Evolutionary conservation across 2,888 invertebrate species (phyloP).

Genomic region (Clusia tigrina): DNA sequence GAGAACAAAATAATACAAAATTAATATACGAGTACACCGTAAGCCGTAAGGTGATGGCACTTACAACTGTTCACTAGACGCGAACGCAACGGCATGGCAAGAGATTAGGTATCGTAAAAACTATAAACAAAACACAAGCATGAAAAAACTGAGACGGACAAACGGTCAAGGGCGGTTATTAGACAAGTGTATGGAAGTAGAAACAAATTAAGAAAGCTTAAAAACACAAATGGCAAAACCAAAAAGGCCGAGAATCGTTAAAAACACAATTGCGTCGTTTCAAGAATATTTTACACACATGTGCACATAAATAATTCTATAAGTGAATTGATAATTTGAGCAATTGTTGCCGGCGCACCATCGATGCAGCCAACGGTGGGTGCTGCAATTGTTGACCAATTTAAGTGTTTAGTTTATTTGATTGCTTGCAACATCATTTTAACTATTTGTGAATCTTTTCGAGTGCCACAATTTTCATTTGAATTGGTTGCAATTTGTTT

Average conservation of each 20-base stretch:
- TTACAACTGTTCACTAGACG: neutral
- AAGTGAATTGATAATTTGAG: neutral
- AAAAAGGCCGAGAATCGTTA: too few relatives aligned
- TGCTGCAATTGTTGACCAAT: conserved; percentile 14
- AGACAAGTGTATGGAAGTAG: neutral
- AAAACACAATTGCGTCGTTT: too few relatives aligned
- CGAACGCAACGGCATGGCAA: neutral
- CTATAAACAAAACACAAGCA: neutral
- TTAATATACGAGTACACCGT: too few relatives aligned
- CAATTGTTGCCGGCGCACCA: neutral
- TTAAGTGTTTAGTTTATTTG: too few relatives aligned
- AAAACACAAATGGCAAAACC: neutral
- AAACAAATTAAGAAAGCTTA: neutral
- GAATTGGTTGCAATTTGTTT: conserved; percentile 5
- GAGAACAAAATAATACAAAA: too few relatives aligned
- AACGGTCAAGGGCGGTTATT: conserved; percentile 4
- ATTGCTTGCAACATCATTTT: conserved; percentile 28
- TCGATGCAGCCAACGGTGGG: neutral
- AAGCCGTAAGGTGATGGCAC: too few relatives aligned
- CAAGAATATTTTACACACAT: neutral
- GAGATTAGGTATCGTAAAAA: neutral
- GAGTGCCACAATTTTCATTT: neutral
- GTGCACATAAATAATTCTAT: neutral
- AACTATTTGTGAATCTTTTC: conserved; percentile 1
- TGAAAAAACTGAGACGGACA: neutral